Evolutionary conservation across 2,888 invertebrate genomes (phyloP).

Genomic region (Diloba caeruleocephala): DNA sequence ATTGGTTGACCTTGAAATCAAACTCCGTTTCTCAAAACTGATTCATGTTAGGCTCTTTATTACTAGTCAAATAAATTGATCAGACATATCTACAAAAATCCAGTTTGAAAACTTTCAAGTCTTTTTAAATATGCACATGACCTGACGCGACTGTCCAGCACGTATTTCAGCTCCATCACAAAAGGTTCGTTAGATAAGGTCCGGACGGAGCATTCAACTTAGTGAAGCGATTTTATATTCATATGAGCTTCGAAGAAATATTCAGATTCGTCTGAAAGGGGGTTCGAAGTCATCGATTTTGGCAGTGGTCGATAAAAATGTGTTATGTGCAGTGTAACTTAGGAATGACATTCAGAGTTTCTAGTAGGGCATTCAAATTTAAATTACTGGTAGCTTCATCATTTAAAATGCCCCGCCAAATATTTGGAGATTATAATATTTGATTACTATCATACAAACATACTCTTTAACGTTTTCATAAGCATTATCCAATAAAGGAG

Average conservation of each 20-base stretch:
- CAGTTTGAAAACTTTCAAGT: conserved; percentile 4
- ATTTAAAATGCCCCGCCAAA: no score
- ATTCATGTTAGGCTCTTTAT: no score
- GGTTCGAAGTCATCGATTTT: conserved; percentile 26
- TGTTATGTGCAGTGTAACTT: no score
- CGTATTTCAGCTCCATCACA: conserved; percentile 33
- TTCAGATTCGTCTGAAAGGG: conserved; percentile 10
- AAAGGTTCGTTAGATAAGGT: conserved; percentile 53
- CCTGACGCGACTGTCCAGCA: conserved; percentile 17
- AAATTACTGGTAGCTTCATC: no score
- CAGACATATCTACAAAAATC: conserved; percentile 1
- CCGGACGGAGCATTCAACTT: conserved; percentile 31
- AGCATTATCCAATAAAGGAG: no score
- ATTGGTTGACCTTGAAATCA: no score
- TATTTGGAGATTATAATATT: no score
- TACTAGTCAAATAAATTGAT: not conserved
- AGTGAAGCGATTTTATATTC: conserved; percentile 45
- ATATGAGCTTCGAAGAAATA: conserved; percentile 31
- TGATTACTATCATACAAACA: no score
- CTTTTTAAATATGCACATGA: conserved; percentile 21
- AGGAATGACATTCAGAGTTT: no score
- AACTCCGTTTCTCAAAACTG: no score
- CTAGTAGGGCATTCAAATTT: no score
- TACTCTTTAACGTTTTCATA: no score
- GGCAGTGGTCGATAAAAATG: conserved; percentile 22